Percentiles rank a stretch among this genome's conserved stretches.
These are phyloP conservation scores for Drosophila hamatofila DNA, from an alignment of 2,888 invertebrate genomes.

Conservation along the genomic window DNA sequence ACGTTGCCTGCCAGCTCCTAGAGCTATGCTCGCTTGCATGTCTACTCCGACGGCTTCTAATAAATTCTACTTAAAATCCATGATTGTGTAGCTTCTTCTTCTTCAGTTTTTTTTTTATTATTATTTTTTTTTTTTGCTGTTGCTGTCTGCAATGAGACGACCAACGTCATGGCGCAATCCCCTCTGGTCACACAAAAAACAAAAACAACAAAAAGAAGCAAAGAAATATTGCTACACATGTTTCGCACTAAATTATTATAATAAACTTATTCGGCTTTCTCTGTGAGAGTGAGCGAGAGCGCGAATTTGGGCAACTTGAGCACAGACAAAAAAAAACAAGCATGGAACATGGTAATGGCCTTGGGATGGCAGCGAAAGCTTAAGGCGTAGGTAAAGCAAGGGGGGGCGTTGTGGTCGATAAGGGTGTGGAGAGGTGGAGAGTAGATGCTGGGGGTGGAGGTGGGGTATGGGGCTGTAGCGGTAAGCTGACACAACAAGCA, in stretches of 20 bases:
- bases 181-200: constrained; percentile 15
- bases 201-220: not conserved
- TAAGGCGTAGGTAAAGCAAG: not conserved
- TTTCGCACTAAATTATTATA: constrained; percentile 75
- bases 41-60: constrained; percentile 13
- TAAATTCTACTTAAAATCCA: constrained; percentile 66
- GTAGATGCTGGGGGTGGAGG: not conserved
- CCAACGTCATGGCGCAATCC: constrained; percentile 35
- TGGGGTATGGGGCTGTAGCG: not conserved
- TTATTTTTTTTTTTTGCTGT: not conserved
- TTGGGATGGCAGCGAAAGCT: constrained; percentile 17
- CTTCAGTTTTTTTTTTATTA: not conserved
- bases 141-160: constrained; percentile 3
- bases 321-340: constrained; percentile 10
- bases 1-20: not conserved
- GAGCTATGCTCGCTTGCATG: not conserved
- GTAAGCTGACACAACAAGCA: constrained; percentile 54
- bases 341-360: constrained; percentile 4
- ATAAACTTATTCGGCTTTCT: constrained; percentile 68
- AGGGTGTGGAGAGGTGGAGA: not conserved
- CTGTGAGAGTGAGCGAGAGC: constrained; percentile 1
- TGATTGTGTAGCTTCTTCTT: constrained; percentile 46
- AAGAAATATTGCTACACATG: constrained; percentile 69
- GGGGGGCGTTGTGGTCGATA: too few relatives aligned
- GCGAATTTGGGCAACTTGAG: not conserved